These are phyloP conservation scores for Gracilinanus agilis DNA, from an alignment of 2,113 vertebrate genomes.

Conservation along the genomic window DNA sequence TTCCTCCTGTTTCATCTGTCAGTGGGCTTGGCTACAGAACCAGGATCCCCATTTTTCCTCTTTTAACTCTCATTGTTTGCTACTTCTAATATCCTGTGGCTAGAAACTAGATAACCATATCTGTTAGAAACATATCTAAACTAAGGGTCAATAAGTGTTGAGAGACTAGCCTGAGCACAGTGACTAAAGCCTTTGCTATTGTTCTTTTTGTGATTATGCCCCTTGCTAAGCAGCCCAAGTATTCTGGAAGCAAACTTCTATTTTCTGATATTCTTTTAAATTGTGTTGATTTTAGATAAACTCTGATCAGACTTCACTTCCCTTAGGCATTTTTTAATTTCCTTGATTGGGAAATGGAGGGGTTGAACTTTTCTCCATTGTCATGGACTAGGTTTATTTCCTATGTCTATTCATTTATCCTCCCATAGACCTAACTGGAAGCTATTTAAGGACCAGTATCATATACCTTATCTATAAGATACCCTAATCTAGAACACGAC, in stretches of 20 bases:
- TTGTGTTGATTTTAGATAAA: constrained; percentile 30
- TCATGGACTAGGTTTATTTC: constrained; percentile 26
- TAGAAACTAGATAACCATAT: background rate
- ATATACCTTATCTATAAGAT: background rate
- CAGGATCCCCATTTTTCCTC: background rate
- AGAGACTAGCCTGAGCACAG: background rate
- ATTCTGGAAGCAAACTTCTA: background rate
- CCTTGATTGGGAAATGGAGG: background rate
- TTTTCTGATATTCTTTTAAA: constrained; percentile 30
- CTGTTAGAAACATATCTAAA: constrained; percentile 6
- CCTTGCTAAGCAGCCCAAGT: background rate
- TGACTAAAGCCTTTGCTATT: background rate
- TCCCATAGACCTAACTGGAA: background rate
- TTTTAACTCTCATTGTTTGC: background rate
- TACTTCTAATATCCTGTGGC: background rate
- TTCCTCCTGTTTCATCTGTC: background rate
- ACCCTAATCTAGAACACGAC: constrained; percentile 20
- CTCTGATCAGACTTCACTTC: constrained; percentile 36
- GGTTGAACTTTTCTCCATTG: constrained; percentile 29
- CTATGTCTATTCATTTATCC: background rate
- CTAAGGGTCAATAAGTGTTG: background rate
- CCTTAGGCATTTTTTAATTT: constrained; percentile 13
- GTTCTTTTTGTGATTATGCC: background rate
- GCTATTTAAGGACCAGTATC: constrained; percentile 16
- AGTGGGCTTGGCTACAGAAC: constrained; percentile 25